Evolutionary conservation across 2,113 vertebrate genomes (phyloP).

Genomic region (Onychostoma macrolepis): DNA sequence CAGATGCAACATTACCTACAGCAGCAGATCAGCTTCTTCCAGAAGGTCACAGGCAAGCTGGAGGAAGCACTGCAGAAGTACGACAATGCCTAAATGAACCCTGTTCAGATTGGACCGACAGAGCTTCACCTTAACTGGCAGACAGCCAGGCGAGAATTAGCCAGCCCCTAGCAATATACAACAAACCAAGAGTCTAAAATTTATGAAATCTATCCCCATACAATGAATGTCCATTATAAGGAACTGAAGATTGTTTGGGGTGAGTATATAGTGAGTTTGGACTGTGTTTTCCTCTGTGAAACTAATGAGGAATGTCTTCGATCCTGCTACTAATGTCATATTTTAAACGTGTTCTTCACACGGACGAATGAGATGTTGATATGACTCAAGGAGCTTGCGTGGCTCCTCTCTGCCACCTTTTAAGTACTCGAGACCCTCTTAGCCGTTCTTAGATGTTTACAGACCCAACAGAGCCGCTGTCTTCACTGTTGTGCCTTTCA

Average conservation of each 20-base stretch:
- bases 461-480: slow-evolving; percentile 62
- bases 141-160: slow-evolving; percentile 39
- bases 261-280: slow-evolving; percentile 1
- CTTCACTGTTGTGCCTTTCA: slow-evolving; percentile 76
- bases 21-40: slow-evolving; percentile 96
- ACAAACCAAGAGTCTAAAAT: slow-evolving; percentile 32
- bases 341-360: slow-evolving; percentile 75
- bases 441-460: slow-evolving; percentile 68
- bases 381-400: slow-evolving; percentile 63
- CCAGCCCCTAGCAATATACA: slow-evolving; percentile 31
- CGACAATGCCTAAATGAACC: slow-evolving; percentile 80
- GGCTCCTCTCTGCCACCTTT: slow-evolving; percentile 77
- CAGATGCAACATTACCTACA: slow-evolving; percentile 97
- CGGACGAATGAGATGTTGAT: slow-evolving; percentile 71
- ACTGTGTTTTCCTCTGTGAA: slow-evolving; percentile 15
- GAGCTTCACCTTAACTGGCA: not conserved
- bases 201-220: not conserved
- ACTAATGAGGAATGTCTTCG: slow-evolving; percentile 48
- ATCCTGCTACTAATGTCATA: slow-evolving; percentile 82
- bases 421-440: slow-evolving; percentile 45
- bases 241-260: slow-evolving; percentile 12
- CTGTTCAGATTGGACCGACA: not conserved
- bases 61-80: slow-evolving; percentile 96
- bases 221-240: slow-evolving; percentile 16
- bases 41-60: slow-evolving; percentile 93